phyloP scores from a whole-genome alignment of 2,113 vertebrate species.

The Malurus alboscapulatus region DNA sequence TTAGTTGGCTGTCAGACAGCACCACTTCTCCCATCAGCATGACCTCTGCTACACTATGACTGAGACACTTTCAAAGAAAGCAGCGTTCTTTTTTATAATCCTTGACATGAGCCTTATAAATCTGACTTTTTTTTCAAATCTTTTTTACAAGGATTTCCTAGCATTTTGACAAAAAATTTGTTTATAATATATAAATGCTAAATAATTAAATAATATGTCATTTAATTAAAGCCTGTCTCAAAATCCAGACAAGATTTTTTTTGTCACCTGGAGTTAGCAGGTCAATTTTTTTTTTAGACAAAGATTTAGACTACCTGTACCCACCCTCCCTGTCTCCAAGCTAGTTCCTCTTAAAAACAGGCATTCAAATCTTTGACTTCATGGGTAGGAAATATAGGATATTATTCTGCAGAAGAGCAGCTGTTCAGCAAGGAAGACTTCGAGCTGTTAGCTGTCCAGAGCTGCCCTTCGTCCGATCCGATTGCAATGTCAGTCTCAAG shows the following conservation, averaged over 20 bases:
- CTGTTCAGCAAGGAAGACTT: background rate
- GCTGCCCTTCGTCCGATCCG: background rate
- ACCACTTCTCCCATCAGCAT: background rate
- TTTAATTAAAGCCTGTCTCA: background rate
- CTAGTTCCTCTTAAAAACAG: background rate
- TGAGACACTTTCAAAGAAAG: background rate
- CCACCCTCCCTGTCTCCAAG: rapidly evolving
- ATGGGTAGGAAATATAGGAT: background rate
- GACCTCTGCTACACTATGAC: background rate
- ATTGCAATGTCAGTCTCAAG: background rate
- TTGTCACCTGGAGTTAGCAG: background rate
- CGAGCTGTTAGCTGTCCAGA: background rate
- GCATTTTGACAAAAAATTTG: background rate
- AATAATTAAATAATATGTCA: background rate
- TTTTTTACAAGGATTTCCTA: background rate
- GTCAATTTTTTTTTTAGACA: background rate
- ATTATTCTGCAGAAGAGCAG: background rate
- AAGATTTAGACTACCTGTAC: background rate
- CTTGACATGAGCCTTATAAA: background rate
- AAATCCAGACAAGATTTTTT: background rate
- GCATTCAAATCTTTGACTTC: background rate
- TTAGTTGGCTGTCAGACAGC: background rate
- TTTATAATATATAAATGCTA: background rate
- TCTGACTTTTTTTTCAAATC: background rate
- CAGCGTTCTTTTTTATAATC: background rate